phyloP scores from a whole-genome alignment of 2,797 vertebrate species.

The Antrozous pallidus region DNA sequence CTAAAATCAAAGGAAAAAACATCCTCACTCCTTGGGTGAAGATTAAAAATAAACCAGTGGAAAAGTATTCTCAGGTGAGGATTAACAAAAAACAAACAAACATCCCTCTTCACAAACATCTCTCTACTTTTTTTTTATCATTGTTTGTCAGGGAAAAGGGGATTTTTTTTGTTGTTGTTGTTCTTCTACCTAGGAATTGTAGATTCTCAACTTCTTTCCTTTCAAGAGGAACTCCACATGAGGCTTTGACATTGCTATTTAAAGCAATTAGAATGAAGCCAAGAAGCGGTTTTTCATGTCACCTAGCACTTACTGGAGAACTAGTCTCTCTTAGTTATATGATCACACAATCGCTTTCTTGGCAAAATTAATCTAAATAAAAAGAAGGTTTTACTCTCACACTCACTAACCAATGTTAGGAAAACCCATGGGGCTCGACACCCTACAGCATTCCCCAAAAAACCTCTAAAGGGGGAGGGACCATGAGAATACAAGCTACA shows the following conservation, averaged over 20 bases:
- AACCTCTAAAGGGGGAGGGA: neutral
- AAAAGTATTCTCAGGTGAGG: no score
- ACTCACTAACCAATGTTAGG: neutral
- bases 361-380: neutral
- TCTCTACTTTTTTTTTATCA: neutral
- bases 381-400: constrained; percentile 28
- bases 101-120: neutral
- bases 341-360: neutral
- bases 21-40: no score
- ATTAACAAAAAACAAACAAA: neutral
- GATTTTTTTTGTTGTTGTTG: neutral
- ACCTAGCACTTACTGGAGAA: neutral
- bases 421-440: neutral
- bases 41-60: no score
- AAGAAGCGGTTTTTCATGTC: neutral
- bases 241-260: neutral
- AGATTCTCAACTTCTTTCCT: constrained; percentile 23
- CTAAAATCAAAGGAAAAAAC: no score
- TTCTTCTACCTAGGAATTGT: neutral
- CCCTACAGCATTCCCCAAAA: neutral
- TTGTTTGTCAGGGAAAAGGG: neutral
- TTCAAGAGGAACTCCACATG: neutral
- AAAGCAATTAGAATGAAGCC: constrained; percentile 3
- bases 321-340: neutral
- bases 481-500: neutral